Conservation (phyloP, 2,113 vertebrate genomes). For the Alces alces region DNA sequence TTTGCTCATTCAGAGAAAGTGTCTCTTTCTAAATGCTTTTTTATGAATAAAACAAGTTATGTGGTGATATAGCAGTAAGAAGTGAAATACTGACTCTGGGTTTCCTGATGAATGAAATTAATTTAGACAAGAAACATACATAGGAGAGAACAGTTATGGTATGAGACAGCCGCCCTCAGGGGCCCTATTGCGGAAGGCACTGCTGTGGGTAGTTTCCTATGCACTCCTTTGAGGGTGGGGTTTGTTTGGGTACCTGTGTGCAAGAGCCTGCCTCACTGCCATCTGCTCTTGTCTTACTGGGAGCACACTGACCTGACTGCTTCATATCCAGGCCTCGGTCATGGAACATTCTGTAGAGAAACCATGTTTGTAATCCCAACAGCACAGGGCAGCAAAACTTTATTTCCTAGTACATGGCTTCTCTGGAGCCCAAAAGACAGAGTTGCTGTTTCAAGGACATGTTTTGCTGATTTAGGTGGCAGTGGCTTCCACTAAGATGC, state of each 20-base stretch:
- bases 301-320: not conserved
- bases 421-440: not conserved
- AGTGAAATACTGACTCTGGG: not conserved
- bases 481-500: not conserved
- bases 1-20: not conserved
- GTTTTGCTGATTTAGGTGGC: constrained; percentile 36
- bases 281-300: not conserved
- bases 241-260: not conserved
- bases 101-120: constrained; percentile 20
- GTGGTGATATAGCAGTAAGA: not conserved
- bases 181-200: not conserved
- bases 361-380: not conserved
- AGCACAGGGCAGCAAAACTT: not conserved
- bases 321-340: not conserved
- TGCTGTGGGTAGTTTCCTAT: not conserved
- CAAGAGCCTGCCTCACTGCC: not conserved
- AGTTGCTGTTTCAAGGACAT: constrained; percentile 36
- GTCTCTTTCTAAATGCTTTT: not conserved
- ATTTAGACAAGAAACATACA: constrained; percentile 38
- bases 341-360: not conserved
- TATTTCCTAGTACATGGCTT: not conserved
- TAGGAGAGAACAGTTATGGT: not conserved
- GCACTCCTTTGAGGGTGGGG: not conserved
- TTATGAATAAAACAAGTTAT: not conserved
- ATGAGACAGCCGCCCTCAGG: not conserved